Conservation (phyloP, 2,113 vertebrate species). For the Verasper variegatus region DNA sequence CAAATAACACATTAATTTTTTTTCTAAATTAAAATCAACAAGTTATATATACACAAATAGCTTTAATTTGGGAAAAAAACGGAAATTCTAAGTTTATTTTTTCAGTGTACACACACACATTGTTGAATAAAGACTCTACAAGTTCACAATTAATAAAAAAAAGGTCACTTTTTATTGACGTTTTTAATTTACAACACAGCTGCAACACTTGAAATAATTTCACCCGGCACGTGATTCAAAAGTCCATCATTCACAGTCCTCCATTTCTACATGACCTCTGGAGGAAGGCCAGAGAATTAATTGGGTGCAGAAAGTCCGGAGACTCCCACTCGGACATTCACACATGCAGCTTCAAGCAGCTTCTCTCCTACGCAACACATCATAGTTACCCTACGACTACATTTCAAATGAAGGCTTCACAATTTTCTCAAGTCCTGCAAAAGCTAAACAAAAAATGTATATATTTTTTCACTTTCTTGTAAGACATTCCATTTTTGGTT, state of each 20-base stretch:
- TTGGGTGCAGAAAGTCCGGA: no score
- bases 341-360: neutral
- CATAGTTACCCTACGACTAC: neutral
- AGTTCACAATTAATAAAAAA: neutral
- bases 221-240: neutral
- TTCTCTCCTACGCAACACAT: neutral
- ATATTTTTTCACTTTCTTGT: no score
- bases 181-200: constrained; percentile 52
- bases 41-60: no score
- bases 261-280: no score
- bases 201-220: neutral
- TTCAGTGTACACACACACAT: no score
- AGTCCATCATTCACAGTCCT: constrained; percentile 24
- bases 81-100: no score
- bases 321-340: no score
- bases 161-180: constrained; percentile 21
- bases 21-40: no score
- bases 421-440: neutral
- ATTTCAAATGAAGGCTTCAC: neutral
- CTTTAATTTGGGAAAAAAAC: no score
- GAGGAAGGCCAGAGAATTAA: no score
- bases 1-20: no score
- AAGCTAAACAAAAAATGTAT: constrained; percentile 10
- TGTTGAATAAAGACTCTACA: neutral
- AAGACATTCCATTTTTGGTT: neutral